These are phyloP conservation scores for Aegypius monachus DNA, from an alignment of 2,113 vertebrate species.

Conservation along the genomic window DNA sequence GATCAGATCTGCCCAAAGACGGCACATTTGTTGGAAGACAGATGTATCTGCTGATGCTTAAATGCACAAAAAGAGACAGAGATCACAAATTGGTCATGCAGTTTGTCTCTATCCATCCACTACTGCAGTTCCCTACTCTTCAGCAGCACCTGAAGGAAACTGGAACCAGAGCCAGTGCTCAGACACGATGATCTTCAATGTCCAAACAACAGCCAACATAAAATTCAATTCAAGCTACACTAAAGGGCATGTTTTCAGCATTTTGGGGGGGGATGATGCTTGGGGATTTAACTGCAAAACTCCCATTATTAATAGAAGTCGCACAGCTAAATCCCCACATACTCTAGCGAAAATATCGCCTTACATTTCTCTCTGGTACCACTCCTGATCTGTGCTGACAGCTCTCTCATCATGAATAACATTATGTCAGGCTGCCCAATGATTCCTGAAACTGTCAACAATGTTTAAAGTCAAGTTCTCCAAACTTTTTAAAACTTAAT, in stretches of 20 bases:
- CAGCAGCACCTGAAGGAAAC: conserved; percentile 48
- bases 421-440: conserved; percentile 61
- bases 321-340: conserved; percentile 4
- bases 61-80: background rate
- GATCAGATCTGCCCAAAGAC: background rate
- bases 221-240: background rate
- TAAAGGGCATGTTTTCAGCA: conserved; percentile 18
- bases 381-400: conserved; percentile 54
- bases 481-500: conserved; percentile 72
- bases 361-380: conserved; percentile 34
- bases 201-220: conserved; percentile 28
- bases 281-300: conserved; percentile 20
- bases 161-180: conserved; percentile 1
- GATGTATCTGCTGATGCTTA: background rate
- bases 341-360: background rate
- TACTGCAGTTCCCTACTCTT: background rate
- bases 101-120: background rate
- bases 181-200: conserved; percentile 30
- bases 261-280: background rate
- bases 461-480: conserved; percentile 61
- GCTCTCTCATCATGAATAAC: conserved; percentile 60
- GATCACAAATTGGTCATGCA: background rate
- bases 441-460: conserved; percentile 68
- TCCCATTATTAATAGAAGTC: conserved; percentile 32
- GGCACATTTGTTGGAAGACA: background rate